phyloP scores from a whole-genome alignment of 2,888 invertebrate genomes.

The Ferdinandea cuprea region DNA sequence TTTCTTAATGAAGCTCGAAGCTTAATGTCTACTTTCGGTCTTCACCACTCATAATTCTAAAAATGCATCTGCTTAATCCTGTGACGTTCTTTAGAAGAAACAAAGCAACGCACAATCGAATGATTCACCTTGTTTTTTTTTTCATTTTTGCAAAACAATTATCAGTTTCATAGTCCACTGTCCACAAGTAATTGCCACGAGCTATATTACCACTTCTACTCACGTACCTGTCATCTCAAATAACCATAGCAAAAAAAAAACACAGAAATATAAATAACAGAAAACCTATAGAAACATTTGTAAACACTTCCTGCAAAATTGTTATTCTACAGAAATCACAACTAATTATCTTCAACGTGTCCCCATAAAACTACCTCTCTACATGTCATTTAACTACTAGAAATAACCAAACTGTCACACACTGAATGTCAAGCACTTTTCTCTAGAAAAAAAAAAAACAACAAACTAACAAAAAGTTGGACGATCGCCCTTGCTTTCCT shows the following conservation, averaged over 20 bases:
- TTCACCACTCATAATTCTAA: too few relatives aligned
- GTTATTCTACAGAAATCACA: conserved; percentile 47
- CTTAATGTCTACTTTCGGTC: too few relatives aligned
- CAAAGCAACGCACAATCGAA: too few relatives aligned
- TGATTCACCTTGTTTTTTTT: too few relatives aligned
- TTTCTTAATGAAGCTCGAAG: too few relatives aligned
- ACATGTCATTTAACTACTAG: conserved; percentile 22
- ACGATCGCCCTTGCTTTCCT: conserved; percentile 4
- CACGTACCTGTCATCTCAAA: conserved; percentile 38
- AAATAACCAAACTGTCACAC: conserved; percentile 39
- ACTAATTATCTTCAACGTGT: conserved; percentile 42
- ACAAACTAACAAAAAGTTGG: conserved; percentile 7
- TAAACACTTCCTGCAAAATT: conserved; percentile 49
- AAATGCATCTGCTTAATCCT: too few relatives aligned
- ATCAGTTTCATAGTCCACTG: conserved; percentile 8
- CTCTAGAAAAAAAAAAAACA: not conserved
- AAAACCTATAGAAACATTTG: not conserved
- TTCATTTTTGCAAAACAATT: too few relatives aligned
- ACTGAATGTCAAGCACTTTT: conserved; percentile 50
- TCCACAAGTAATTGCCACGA: conserved; percentile 23
- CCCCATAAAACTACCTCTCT: conserved; percentile 23
- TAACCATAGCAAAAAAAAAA: not conserved
- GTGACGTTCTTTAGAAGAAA: too few relatives aligned
- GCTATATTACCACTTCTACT: conserved; percentile 1
- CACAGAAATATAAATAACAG: too few relatives aligned